Evolutionary conservation across 2,888 invertebrate species (phyloP).

Genomic region (Galeopsomyia nigrocyanea): DNA sequence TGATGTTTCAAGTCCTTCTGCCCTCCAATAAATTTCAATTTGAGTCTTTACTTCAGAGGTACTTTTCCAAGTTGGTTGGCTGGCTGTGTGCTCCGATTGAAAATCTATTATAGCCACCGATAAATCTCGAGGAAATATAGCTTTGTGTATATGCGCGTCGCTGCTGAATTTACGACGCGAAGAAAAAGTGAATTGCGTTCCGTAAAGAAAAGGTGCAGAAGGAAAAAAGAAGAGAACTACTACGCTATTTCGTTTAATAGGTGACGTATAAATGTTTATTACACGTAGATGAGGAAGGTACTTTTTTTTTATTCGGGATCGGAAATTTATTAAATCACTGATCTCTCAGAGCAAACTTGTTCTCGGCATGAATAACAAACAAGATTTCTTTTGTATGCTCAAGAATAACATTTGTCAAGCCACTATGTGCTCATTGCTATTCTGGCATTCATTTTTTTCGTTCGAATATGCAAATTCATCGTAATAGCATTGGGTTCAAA

Average conservation of each 20-base stretch:
- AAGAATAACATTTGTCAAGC: too few species aligned
- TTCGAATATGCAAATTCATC: too few species aligned
- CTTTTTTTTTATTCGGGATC: not conserved
- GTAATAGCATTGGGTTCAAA: too few species aligned
- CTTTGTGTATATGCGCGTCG: conserved; percentile 17
- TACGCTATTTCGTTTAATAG: too few species aligned
- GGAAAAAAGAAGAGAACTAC: too few species aligned
- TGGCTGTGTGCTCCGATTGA: conserved; percentile 16
- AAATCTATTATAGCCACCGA: conserved; percentile 33
- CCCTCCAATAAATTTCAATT: conserved; percentile 16
- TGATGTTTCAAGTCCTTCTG: too few species aligned
- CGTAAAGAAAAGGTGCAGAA: not conserved
- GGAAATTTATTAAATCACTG: not conserved
- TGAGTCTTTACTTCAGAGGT: conserved; percentile 18
- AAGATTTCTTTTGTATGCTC: too few species aligned
- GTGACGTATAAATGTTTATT: too few species aligned
- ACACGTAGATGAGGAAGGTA: not conserved
- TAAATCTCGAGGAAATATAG: conserved; percentile 29
- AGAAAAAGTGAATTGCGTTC: not conserved
- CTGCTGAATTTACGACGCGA: conserved; percentile 4
- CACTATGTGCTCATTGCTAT: too few species aligned
- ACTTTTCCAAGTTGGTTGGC: conserved; percentile 4
- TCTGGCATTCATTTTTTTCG: too few species aligned
- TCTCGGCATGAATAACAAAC: too few species aligned
- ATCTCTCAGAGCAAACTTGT: too few species aligned